Base-by-base conservation (phyloP, 2,888 invertebrate species). In the Apotomis capreana region DNA sequence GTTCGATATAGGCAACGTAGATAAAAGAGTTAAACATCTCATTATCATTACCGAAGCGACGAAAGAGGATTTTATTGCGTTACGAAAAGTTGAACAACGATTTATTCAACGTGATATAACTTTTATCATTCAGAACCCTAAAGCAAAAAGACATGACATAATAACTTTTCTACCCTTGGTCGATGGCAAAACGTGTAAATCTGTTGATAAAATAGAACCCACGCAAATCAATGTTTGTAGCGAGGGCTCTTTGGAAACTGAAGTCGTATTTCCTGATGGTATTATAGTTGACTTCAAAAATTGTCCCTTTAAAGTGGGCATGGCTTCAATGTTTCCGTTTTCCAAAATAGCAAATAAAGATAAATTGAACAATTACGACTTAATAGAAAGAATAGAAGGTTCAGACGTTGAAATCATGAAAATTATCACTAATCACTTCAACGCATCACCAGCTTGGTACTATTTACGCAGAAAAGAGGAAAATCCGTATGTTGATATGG, bases 371-470 rank as follows among this genome's bases (percentile, higher is more conserved):
- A 80, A 80, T n/a, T 78, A 84, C 12, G 87, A 90, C 55, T 79
- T 70, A 1, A 74, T 89, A 6, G 62, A 79, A 1, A 75, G 83
- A 52, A 74, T 78, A 4, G 74, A 76, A 46, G 92, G 92, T 44
- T 81, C 82, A 0, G 92, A 92, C 73, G 70, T 85, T 3, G 86
- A 88, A 76, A 80, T 89, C 0, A 70, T 90, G 3, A 90, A 90
- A 80, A 88, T 89, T 2, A 76, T 89, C n/a, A 77, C 83, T 5
- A 67, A 85, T 9, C 79, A 85, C 74, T 83, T 89, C 1, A 91
- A 92, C 69, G 85, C 85, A 0, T 82, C 84, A 0, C 71, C 89
- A 12, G 79, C 84, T 0, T 74, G 87, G 46, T 78, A 82, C 75
- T 88, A 85, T 61, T 81, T 89, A 67, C 63, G 73, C 15, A 83